Base-by-base conservation (phyloP, 2,797 vertebrate genomes). In the Euthynnus affinis region DNA sequence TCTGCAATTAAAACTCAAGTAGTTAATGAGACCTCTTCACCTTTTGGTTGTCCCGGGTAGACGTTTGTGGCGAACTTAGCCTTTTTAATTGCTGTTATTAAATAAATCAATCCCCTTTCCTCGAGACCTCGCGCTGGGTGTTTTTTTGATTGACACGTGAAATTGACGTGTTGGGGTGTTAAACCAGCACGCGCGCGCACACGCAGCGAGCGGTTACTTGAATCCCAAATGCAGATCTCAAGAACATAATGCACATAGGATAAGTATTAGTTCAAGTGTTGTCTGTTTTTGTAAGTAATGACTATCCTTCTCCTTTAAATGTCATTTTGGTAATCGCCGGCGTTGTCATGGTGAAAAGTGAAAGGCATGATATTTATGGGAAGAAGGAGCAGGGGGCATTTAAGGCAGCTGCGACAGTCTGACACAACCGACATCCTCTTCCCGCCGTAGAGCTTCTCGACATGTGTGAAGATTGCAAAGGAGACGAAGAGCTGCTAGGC, bases 71-170 rank as follows among this genome's bases (percentile, higher is more conserved):
- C 81, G 82, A 93, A 94, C 92, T 89, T 92, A 89, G 86, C 87
- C 94, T 95, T 94, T 95, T 96, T 96, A 96, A 97, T 96, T 96
- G 96, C 94, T 88, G 96, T 94, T 93, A 96, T 96, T 96, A 96
- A 95, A 95, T 94, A 95, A 96, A 96, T 96, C 95, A 95, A 94
- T 90, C 91, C 92, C 88, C 84, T 89, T 82, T 89, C 84, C 87
- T 62, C 4, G 68, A 78, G 91, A 90, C 91, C 88, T 89, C 88
- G 73, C 81, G 88, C 90, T 86, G 82, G 34, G 71, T 66, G 69
- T 49, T 52, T 61, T 42, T 51, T 60, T 90, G 95, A 96, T 94
- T 96, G 96, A 93, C 95, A 62, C 84, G 85, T 87, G 82, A 86
- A 93, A 94, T 94, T 91, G 92, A 82, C 71, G 83, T 77, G 89